These are phyloP conservation scores for Ptilonorhynchus violaceus DNA, from an alignment of 2,113 vertebrate genomes.

Conservation along the genomic window DNA sequence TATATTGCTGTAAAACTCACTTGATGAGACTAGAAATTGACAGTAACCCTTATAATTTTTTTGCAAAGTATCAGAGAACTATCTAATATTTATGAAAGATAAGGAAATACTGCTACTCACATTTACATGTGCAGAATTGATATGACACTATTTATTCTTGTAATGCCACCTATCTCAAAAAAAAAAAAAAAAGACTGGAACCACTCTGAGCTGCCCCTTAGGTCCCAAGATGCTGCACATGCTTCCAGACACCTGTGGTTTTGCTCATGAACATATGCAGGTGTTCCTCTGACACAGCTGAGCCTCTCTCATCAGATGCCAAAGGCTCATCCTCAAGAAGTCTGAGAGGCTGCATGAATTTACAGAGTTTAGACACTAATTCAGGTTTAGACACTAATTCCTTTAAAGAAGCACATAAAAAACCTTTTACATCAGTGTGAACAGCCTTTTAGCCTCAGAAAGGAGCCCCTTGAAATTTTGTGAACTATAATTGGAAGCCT, in stretches of 20 bases:
- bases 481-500: background rate
- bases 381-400: background rate
- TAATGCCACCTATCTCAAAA: background rate
- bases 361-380: background rate
- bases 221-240: background rate
- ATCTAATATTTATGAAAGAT: background rate
- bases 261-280: background rate
- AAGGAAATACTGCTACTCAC: background rate
- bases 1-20: background rate
- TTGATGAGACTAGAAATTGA: background rate
- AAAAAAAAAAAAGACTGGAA: background rate
- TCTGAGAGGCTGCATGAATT: background rate
- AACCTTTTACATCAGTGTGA: background rate
- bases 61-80: background rate
- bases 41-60: background rate
- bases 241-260: background rate
- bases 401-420: background rate
- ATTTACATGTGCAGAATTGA: background rate
- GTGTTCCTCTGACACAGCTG: background rate
- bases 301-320: background rate
- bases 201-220: background rate
- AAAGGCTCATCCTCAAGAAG: background rate
- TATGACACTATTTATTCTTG: background rate
- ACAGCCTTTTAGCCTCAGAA: background rate
- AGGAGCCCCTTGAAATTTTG: background rate